These are phyloP conservation scores for Stenotaenia linearis DNA, from an alignment of 2,888 invertebrate species.

Conservation along the genomic window DNA sequence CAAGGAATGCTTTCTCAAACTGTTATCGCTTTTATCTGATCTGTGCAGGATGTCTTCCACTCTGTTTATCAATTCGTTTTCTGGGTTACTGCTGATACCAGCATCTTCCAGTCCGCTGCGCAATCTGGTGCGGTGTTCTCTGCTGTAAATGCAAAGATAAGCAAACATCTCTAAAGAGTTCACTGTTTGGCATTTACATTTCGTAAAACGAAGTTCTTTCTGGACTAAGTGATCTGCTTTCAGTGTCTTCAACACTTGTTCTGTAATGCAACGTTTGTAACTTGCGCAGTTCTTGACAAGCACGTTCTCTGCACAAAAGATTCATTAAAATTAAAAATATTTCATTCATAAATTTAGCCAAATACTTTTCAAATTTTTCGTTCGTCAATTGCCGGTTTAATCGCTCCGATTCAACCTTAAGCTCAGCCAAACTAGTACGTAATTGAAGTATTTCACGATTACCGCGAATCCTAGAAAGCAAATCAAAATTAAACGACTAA, in stretches of 20 bases:
- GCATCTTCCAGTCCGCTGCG: background rate
- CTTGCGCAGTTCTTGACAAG: background rate
- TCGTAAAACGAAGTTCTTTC: background rate
- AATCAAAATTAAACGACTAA: background rate
- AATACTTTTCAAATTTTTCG: constrained; percentile 48
- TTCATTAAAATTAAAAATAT: no score
- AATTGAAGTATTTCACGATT: constrained; percentile 45
- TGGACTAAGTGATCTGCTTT: background rate
- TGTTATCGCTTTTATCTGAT: no score
- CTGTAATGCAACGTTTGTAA: background rate
- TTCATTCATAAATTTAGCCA: background rate
- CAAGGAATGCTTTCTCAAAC: no score
- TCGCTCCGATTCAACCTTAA: constrained; percentile 47
- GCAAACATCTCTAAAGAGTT: no score
- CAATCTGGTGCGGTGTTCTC: background rate
- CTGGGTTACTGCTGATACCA: background rate
- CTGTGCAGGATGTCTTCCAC: no score
- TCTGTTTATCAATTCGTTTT: background rate
- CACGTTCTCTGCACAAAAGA: background rate
- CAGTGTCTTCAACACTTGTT: background rate
- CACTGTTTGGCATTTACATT: no score
- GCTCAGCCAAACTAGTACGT: constrained; percentile 45
- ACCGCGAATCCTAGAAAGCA: background rate
- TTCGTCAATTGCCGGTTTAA: constrained; percentile 46
- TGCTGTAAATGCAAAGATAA: background rate